These are phyloP conservation scores for Heteractis magnifica DNA, from an alignment of 92 coral and sea anemone genomes.

Conservation along the genomic window DNA sequence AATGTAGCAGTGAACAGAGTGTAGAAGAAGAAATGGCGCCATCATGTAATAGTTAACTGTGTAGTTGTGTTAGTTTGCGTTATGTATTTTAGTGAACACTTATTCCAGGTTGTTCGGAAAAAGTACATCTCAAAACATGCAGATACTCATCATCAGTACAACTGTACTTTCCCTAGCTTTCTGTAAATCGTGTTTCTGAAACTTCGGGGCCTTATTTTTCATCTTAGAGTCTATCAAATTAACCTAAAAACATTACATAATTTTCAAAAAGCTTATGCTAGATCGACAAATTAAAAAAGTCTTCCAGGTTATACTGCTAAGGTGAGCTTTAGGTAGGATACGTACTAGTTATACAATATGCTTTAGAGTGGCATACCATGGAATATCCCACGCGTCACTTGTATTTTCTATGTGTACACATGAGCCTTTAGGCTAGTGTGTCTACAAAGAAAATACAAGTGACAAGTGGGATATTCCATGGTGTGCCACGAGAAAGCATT, in stretches of 20 bases:
- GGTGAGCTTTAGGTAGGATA: no score
- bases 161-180: conserved; percentile 31
- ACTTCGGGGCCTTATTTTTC: background rate
- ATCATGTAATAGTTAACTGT: conserved; percentile 20
- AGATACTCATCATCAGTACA: background rate
- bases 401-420: no score
- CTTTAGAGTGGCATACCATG: no score
- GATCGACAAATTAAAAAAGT: no score
- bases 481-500: no score
- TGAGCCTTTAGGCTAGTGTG: no score
- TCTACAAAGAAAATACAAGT: no score
- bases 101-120: background rate
- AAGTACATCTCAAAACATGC: background rate
- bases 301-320: no score
- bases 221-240: background rate
- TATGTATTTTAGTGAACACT: conserved; percentile 35
- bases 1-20: conserved; percentile 42
- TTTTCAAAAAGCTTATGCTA: no score
- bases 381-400: no score
- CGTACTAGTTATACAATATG: no score
- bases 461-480: no score
- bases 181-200: background rate
- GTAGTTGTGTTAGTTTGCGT: conserved; percentile 7
- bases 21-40: conserved; percentile 46
- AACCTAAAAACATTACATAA: background rate